phyloP scores from a whole-genome alignment of 2,797 vertebrate genomes.

The Serranus cabrilla region DNA sequence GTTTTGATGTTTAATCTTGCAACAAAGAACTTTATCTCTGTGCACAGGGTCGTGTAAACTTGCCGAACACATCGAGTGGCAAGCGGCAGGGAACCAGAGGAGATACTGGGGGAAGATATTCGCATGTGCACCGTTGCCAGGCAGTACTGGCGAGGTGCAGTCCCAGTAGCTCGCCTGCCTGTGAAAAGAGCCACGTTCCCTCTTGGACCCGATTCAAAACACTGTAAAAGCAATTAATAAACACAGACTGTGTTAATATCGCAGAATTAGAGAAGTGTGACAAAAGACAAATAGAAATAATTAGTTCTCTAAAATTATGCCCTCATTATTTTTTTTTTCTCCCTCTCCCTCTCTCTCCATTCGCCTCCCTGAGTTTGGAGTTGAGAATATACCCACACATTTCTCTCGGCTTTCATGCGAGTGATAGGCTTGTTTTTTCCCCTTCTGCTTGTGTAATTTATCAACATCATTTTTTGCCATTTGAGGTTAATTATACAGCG shows the following conservation, averaged over 20 bases:
- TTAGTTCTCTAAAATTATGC: constrained; percentile 99
- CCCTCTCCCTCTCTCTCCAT: constrained; percentile 33
- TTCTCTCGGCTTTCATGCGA: constrained; percentile 83
- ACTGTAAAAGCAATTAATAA: constrained; percentile 99
- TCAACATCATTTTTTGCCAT: constrained; percentile 87
- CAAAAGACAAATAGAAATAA: constrained; percentile 99
- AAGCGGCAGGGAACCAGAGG: constrained; percentile 87
- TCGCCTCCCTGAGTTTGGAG: constrained; percentile 72
- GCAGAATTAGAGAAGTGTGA: constrained; percentile 99
- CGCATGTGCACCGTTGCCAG: constrained; percentile 82
- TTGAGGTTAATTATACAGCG: constrained; percentile 87
- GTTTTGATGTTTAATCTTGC: constrained; percentile 99
- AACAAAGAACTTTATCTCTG: constrained; percentile 99
- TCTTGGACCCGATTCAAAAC: constrained; percentile 99
- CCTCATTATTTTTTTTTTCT: constrained; percentile 94
- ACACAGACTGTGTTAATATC: constrained; percentile 99
- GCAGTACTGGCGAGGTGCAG: constrained; percentile 91
- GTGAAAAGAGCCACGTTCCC: constrained; percentile 94
- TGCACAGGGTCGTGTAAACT: constrained; percentile 96
- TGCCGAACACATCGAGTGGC: constrained; percentile 93
- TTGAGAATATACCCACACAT: constrained; percentile 88
- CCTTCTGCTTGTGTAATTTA: constrained; percentile 85
- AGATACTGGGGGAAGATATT: constrained; percentile 88
- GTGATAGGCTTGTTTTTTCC: constrained; percentile 81
- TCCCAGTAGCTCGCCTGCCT: constrained; percentile 92